phyloP scores from a whole-genome alignment of 1,140 invertebrate genomes.

The Apis mellifera region Amel_HAv3.1 CM009936.2:4962001-4962500 shows the following conservation, averaged over 20 bases:
- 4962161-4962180: no score
- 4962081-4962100: no score
- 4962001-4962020: no score
- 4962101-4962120: no score
- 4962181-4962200: no score
- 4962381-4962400: background rate
- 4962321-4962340: background rate
- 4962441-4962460: background rate
- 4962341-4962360: background rate
- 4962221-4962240: background rate
- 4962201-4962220: no score
- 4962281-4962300: background rate
- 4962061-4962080: no score
- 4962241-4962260: background rate
- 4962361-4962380: background rate
- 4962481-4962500: background rate
- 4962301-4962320: no score
- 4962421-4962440: background rate
- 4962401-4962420: background rate
- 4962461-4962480: background rate
- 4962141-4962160: no score
- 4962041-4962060: no score
- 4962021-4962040: no score
- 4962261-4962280: background rate
- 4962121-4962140: no score